A percentile compares a stretch with the other conserved stretches of the same genome.
Evolutionary conservation across 2,888 invertebrate genomes (phyloP).

Genomic region (Anthophora plumipes): DNA sequence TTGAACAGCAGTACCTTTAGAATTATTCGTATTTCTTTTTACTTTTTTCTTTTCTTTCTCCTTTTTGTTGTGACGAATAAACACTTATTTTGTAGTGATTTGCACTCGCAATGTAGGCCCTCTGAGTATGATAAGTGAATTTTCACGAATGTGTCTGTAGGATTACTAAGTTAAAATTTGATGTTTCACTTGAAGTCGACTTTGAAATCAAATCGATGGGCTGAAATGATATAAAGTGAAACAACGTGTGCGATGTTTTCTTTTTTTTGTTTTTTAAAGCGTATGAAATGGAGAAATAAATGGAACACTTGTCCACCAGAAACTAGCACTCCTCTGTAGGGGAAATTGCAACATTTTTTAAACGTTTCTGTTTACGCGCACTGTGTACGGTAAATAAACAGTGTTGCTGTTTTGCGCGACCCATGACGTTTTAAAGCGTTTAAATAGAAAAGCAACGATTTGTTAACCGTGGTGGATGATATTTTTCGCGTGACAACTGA

Average conservation of each 20-base stretch:
- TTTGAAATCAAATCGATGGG: neutral
- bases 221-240: neutral
- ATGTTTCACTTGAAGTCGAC: neutral
- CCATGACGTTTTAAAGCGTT: conserved; percentile 9
- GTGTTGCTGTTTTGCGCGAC: conserved; percentile 10
- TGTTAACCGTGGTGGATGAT: neutral
- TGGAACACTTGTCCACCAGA: neutral
- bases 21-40: too few relatives aligned
- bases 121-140: too few relatives aligned
- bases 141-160: too few relatives aligned
- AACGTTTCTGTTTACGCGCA: conserved; percentile 7
- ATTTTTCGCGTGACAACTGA: conserved; percentile 7
- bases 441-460: conserved; percentile 20
- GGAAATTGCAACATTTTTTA: conserved; percentile 23
- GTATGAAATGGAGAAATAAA: conserved; percentile 1
- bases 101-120: too few relatives aligned
- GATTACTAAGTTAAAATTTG: too few relatives aligned
- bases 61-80: too few relatives aligned
- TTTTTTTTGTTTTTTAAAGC: neutral
- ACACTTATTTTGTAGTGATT: too few relatives aligned
- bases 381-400: conserved; percentile 12
- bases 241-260: neutral
- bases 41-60: too few relatives aligned
- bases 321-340: conserved; percentile 3
- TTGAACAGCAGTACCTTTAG: too few relatives aligned